Evolutionary conservation across 23 tunicate species (phyloP).

Genomic region (Corella eumyota): DNA sequence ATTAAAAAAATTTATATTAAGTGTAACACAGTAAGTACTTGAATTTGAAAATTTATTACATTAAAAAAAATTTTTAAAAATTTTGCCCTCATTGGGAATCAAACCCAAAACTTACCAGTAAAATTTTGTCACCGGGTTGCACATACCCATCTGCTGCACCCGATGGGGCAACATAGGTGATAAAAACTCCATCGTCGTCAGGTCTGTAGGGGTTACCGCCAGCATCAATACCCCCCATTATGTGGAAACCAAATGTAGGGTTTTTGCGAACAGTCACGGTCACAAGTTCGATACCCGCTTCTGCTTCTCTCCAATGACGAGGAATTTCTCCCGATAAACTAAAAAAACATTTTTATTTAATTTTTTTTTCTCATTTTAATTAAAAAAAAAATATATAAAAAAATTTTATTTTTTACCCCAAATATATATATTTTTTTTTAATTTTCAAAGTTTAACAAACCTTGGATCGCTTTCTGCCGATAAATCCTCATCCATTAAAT

Average conservation of each 20-base stretch:
- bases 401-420: no score
- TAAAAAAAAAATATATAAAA: no score
- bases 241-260: conserved; percentile 93
- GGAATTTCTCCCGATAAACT: conserved; percentile 9
- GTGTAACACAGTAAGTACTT: neutral
- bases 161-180: conserved; percentile 74
- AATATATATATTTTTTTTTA: neutral
- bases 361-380: no score
- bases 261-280: conserved; percentile 71
- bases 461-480: conserved; percentile 12
- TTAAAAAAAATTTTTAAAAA: no score
- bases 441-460: neutral
- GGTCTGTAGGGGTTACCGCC: conserved; percentile 83
- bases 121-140: conserved; percentile 84
- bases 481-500: conserved; percentile 1
- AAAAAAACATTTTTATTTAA: no score
- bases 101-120: conserved; percentile 73
- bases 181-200: conserved; percentile 82
- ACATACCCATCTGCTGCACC: conserved; percentile 78
- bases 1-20: neutral
- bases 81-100: no score
- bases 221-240: conserved; percentile 79
- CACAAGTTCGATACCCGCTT: conserved; percentile 55
- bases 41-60: no score
- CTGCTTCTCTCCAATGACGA: conserved; percentile 42